phyloP scores from a whole-genome alignment of 2,888 invertebrate species.

The Pimpla rufipes region DNA sequence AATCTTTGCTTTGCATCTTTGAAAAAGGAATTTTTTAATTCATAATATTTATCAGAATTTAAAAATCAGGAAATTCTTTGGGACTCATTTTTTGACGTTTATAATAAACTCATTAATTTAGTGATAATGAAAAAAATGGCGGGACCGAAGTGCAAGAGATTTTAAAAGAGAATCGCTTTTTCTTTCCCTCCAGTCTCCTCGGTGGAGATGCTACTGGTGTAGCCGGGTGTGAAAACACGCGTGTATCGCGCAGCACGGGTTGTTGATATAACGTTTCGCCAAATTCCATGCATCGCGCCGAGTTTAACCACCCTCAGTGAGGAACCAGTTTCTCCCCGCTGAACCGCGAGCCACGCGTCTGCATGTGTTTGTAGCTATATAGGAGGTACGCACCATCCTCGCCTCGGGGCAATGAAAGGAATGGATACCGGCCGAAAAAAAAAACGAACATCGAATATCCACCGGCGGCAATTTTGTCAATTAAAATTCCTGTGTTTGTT shows the following conservation, averaged over 20 bases:
- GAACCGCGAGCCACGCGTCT: slow-evolving; percentile 15
- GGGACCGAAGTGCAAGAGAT: no score
- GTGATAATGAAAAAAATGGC: no score
- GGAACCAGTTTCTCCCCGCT: slow-evolving; percentile 78
- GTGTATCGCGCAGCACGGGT: background rate
- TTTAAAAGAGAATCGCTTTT: background rate
- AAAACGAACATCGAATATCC: slow-evolving; percentile 5
- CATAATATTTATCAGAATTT: no score
- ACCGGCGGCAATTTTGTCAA: slow-evolving; percentile 7
- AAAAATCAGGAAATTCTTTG: no score
- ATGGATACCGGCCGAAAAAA: slow-evolving; percentile 1
- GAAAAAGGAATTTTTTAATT: background rate
- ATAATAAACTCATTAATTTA: no score
- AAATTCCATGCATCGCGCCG: slow-evolving; percentile 80
- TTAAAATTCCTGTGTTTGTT: slow-evolving; percentile 16
- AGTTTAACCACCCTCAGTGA: slow-evolving; percentile 78
- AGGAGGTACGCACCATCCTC: background rate
- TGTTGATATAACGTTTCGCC: slow-evolving; percentile 70
- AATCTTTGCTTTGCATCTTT: no score
- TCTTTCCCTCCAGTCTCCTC: background rate
- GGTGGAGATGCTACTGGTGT: background rate
- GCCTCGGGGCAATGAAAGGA: background rate
- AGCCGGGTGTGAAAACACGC: background rate
- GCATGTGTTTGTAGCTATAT: background rate
- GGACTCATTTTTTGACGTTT: no score